Evolutionary conservation across 92 coral and sea anemone species (phyloP), one percentile per base, ranked within the genome.

Genomic region (Umimayanthus chanpuru): DNA sequence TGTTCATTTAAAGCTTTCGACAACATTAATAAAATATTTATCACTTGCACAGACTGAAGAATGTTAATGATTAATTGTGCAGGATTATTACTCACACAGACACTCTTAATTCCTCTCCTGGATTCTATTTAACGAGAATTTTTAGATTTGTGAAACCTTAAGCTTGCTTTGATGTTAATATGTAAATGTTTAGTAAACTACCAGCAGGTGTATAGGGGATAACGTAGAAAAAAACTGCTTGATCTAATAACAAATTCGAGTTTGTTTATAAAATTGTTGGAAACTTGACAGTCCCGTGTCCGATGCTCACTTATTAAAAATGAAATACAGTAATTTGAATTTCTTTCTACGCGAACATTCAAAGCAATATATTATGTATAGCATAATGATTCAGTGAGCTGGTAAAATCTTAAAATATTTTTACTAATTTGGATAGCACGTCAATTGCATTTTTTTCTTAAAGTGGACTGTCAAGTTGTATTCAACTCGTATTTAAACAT

Each of bases 261-360:
- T 71, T 71, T 71, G 40, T 71, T 71, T 32, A 71, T 14, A 28
- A 71, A 28, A 71, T 2, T 14, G 76, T 28, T 71, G 40, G 18
- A 28, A 71, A 71, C 36, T 25, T 71, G 76, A 71, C 76, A 71
- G 39, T 25, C 36, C 20, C 36, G 28, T 71, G 15, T 71, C 40
- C 76, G 76, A 71, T 71, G 76, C 39, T 71, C 76, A 25, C 40
- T 71, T 71, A 71, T 71, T 26, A 71, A 71, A 71, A 71, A 6
- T 0, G 26, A 20, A 61, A 61, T 14, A 61, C 15, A 20, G 0
- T 3, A 61, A 18, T 5, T 61, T 61, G 8, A 53, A 53, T 53
- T 53, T 61, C 8, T 61, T 61, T 23, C n/a, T 61, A 61, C 7
- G 23, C 3, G 3, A 61, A 26, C 26, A 5, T 61, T 21, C 25